These are phyloP conservation scores for Melanaphis sacchari DNA, from an alignment of 1,140 invertebrate genomes.

Conservation along the genomic window DNA sequence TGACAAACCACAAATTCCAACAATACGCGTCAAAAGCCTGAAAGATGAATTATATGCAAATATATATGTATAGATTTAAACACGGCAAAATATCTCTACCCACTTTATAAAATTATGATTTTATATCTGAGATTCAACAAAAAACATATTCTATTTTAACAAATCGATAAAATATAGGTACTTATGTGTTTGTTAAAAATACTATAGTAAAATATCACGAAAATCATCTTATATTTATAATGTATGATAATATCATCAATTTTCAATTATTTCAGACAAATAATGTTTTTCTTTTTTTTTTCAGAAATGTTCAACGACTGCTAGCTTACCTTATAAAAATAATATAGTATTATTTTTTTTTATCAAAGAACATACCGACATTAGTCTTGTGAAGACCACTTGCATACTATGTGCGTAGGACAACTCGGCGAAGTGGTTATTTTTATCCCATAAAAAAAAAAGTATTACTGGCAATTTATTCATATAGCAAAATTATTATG, in stretches of 20 bases:
- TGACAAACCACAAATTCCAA: background rate
- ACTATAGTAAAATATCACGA: background rate
- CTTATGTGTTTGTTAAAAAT: background rate
- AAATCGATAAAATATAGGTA: too few relatives aligned
- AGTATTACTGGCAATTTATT: conserved; percentile 23
- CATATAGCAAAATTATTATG: background rate
- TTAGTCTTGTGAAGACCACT: background rate
- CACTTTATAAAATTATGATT: too few relatives aligned
- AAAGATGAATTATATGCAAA: background rate
- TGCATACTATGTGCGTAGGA: background rate
- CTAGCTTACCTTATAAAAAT: background rate
- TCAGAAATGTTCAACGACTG: background rate
- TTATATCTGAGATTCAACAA: too few relatives aligned
- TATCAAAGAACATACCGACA: conserved; percentile 1
- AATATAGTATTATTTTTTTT: background rate
- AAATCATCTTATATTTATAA: background rate
- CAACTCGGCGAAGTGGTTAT: background rate
- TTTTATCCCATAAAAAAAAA: background rate
- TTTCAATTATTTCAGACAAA: background rate
- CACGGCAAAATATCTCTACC: too few relatives aligned
- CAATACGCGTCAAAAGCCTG: background rate
- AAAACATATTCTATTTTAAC: too few relatives aligned
- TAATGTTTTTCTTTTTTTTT: background rate
- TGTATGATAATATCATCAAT: background rate
- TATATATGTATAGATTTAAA: too few relatives aligned